A percentile compares a stretch with the other conserved stretches of the same genome.
Evolutionary conservation across 2,797 vertebrate species (phyloP).

Genomic region (Clarias fuscus): DNA sequence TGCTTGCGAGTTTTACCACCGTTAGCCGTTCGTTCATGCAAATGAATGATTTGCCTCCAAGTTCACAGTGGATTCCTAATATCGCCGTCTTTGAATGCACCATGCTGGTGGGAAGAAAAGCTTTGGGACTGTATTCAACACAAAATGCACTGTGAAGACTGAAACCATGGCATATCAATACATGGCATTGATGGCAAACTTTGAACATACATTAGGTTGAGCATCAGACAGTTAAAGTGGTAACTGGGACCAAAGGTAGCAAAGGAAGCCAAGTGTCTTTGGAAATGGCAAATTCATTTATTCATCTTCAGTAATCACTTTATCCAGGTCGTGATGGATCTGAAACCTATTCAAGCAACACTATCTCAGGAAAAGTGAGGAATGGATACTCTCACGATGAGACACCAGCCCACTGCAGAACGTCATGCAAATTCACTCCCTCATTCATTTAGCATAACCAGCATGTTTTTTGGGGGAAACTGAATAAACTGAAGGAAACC

Average conservation of each 20-base stretch:
- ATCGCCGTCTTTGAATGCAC: background rate
- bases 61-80: conserved; percentile 36
- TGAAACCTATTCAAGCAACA: background rate
- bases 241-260: background rate
- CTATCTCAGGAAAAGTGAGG: background rate
- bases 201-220: background rate
- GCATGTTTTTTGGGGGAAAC: background rate
- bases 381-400: background rate
- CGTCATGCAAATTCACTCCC: background rate
- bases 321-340: background rate
- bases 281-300: background rate
- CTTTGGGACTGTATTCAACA: background rate
- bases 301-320: background rate
- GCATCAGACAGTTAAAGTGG: background rate
- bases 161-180: too few relatives aligned
- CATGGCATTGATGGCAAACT: background rate
- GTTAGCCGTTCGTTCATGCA: conserved; percentile 38
- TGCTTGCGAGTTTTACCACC: background rate
- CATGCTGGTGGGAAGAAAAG: background rate
- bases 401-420: background rate
- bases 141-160: background rate
- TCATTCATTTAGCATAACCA: background rate
- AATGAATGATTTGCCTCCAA: conserved; percentile 30
- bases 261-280: background rate
- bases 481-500: background rate